These are phyloP conservation scores for Mycteria americana DNA, from an alignment of 2,797 vertebrate species.

Conservation along the genomic window DNA sequence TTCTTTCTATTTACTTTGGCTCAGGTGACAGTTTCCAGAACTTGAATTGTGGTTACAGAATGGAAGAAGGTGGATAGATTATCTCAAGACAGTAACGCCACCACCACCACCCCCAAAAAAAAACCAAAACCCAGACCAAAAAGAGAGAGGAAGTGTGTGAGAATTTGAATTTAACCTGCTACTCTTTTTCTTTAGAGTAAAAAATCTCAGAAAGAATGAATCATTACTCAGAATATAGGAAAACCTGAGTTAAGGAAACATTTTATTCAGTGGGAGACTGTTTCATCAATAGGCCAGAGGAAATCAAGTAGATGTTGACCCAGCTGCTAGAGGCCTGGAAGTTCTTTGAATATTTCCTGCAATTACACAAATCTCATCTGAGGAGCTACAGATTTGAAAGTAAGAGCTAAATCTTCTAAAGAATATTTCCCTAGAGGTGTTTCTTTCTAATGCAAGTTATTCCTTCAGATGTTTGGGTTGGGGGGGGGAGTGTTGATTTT, in stretches of 20 bases:
- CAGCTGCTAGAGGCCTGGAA: constrained; percentile 21
- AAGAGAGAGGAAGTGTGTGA: not conserved
- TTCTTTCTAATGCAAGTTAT: not conserved
- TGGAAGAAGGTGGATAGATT: not conserved
- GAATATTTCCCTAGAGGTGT: not conserved
- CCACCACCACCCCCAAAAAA: not conserved
- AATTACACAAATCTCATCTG: not conserved
- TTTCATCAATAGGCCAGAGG: not conserved
- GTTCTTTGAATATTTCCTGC: not conserved
- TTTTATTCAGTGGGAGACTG: not conserved
- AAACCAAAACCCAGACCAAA: not conserved
- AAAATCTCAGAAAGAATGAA: not conserved
- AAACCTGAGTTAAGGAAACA: not conserved
- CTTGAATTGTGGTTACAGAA: not conserved
- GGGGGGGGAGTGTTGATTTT: not conserved
- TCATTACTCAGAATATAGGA: not conserved
- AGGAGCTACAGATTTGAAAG: not conserved
- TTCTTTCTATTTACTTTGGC: not conserved
- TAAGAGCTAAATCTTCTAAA: not conserved
- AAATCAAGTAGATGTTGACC: constrained; percentile 19
- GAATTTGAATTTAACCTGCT: not conserved
- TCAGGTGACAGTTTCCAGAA: not conserved
- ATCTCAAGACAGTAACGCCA: not conserved
- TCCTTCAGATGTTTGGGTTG: not conserved
- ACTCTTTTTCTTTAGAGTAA: not conserved